Percentiles rank a stretch among this genome's conserved stretches.
Conservation (phyloP, 2,113 vertebrate genomes). For the Elanus axillaris region DNA sequence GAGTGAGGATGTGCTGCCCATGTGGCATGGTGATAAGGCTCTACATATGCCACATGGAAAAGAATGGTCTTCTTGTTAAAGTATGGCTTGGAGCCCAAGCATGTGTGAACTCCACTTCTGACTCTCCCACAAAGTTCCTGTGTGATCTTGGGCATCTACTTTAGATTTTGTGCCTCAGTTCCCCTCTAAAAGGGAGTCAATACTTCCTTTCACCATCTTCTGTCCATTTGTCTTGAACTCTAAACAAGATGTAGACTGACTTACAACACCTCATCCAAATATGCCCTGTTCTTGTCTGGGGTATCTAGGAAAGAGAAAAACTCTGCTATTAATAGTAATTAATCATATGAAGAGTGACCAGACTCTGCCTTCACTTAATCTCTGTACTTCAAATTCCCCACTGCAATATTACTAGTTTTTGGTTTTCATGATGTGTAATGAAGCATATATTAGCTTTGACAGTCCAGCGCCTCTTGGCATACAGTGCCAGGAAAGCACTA, state of each 20-base stretch:
- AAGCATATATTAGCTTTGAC: background rate
- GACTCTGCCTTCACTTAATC: background rate
- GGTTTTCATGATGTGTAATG: background rate
- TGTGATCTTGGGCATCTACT: background rate
- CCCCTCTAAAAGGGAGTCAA: background rate
- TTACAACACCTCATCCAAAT: background rate
- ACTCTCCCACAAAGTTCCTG: background rate
- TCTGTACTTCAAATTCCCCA: background rate
- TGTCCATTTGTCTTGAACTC: background rate
- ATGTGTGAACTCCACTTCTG: background rate
- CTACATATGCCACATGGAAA: background rate
- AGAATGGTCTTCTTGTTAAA: rapidly evolving
- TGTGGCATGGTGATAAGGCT: rapidly evolving
- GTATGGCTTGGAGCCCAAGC: background rate
- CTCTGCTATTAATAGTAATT: background rate
- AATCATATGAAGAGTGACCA: background rate
- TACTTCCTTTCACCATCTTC: background rate
- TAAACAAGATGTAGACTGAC: background rate
- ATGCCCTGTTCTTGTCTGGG: background rate
- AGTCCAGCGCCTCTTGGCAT: background rate
- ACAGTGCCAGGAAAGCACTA: background rate
- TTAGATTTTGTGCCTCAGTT: background rate
- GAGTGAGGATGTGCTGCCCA: background rate
- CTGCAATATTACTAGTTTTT: background rate
- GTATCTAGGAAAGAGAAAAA: background rate